Base-by-base conservation (phyloP, 2,888 invertebrate species). In the Pollenia labialis region DNA sequence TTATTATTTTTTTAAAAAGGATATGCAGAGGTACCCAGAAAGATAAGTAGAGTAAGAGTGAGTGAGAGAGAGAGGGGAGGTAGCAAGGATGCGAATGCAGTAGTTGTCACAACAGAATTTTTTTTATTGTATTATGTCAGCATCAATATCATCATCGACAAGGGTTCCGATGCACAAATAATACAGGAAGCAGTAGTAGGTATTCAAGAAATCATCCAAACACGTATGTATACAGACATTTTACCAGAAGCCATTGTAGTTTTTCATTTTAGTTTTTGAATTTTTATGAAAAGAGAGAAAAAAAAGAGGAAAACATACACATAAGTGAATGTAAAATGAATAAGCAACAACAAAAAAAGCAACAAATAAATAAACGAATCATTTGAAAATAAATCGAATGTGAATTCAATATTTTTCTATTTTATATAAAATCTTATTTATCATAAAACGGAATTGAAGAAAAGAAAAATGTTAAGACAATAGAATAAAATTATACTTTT, bases 341-440 rank as follows among this genome's bases (percentile, higher is more conserved):
- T 52, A 62, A 79, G 14, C 50, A 74, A 74, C 14, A 74, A 74
- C 14, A 16, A 68, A 44, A 32, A 42, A 16, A 58, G 16, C 18
- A 56, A 16, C n/a, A 58, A 56, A 79, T 77, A 71, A 64, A 62
- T 74, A 90, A 90, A 89, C 88, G 90, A 88, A 90, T 89, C 89
- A 90, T 91, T 92, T 90, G 90, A 90, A 91, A 91, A 90, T 90
- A 91, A 91, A 90, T 90, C 90, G 90, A 91, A 91, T 89, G 89
- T 88, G 90, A 90, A 88, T 89, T 42, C 62, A 18, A 54, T 42
- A 68, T 52, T 64, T 32, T 52, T 44, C 16, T 32, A 40, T 72
- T 64, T 16, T 18, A 10, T 58, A 10, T 2, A 32, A 32, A 18
- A 40, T 74, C 50, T 60, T 40, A 40, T 48, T 71, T 16, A 69